Conservation (phyloP, 2,113 vertebrate genomes). For the Myrmecobius fasciatus region DNA sequence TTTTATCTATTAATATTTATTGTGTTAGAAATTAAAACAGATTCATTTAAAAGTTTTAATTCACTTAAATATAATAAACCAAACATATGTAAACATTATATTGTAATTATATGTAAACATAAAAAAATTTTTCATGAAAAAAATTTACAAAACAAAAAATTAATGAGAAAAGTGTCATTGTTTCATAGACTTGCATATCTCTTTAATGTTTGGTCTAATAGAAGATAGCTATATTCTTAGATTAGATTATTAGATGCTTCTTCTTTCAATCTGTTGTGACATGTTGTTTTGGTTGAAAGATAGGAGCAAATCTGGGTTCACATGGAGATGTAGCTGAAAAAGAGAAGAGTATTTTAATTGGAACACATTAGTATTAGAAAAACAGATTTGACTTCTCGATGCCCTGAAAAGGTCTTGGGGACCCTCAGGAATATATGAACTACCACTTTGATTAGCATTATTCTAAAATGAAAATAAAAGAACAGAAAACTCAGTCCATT, state of each 20-base stretch:
- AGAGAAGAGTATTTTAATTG: neutral
- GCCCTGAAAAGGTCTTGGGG: neutral
- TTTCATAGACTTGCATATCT: neutral
- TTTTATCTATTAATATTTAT: neutral
- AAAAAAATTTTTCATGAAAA: neutral
- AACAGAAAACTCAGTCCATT: neutral
- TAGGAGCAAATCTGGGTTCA: neutral
- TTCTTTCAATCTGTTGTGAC: neutral
- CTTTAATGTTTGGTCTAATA: neutral
- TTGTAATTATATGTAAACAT: neutral
- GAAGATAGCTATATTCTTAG: neutral
- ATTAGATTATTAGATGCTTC: too few relatives aligned
- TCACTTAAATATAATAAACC: neutral
- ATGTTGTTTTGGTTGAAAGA: neutral
- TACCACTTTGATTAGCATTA: neutral
- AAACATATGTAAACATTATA: neutral
- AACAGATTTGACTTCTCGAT: neutral
- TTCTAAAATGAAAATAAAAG: neutral
- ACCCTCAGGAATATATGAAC: neutral
- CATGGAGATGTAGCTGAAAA: neutral
- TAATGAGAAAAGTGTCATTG: neutral
- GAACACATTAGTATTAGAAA: neutral
- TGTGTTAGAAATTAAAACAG: neutral
- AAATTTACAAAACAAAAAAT: neutral
- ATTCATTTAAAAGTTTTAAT: neutral